Percentiles rank a stretch among this genome's conserved stretches.
These are phyloP conservation scores for Oxyura jamaicensis DNA, from an alignment of 2,113 vertebrate genomes.

Conservation along the genomic window DNA sequence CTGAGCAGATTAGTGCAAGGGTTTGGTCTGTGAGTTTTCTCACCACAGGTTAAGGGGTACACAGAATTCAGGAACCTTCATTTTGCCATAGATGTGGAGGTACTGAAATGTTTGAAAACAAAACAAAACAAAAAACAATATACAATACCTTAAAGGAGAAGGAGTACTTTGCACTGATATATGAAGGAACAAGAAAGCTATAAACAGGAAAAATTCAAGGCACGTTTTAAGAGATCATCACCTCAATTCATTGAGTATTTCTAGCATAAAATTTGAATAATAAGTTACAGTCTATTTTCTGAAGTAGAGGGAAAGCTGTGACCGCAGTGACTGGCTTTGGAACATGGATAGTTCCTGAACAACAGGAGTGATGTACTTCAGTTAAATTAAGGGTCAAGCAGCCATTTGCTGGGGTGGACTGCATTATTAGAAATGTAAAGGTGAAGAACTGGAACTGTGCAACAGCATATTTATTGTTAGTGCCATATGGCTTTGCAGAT, in stretches of 20 bases:
- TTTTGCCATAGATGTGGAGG: neutral
- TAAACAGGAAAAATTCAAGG: neutral
- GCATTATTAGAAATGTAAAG: neutral
- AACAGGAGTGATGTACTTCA: rapidly evolving
- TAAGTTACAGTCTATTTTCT: neutral
- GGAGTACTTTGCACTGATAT: neutral
- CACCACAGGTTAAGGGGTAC: neutral
- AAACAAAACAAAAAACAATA: neutral
- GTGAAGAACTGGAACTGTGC: neutral
- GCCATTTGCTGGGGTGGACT: too few species aligned
- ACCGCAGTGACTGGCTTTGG: neutral
- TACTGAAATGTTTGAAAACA: neutral
- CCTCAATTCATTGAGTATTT: neutral
- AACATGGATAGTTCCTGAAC: neutral
- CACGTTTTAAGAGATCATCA: neutral
- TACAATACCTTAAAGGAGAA: neutral
- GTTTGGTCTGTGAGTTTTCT: neutral
- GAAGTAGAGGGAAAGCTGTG: neutral
- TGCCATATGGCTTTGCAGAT: neutral
- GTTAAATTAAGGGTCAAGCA: neutral
- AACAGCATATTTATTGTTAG: neutral
- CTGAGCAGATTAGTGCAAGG: neutral
- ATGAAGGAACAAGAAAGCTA: neutral
- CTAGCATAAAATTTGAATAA: neutral
- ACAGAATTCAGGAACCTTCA: neutral